A percentile compares a stretch with the other conserved stretches of the same genome.
phyloP scores from a whole-genome alignment of 2,797 vertebrate species.

The Sandelia bainsii region DNA sequence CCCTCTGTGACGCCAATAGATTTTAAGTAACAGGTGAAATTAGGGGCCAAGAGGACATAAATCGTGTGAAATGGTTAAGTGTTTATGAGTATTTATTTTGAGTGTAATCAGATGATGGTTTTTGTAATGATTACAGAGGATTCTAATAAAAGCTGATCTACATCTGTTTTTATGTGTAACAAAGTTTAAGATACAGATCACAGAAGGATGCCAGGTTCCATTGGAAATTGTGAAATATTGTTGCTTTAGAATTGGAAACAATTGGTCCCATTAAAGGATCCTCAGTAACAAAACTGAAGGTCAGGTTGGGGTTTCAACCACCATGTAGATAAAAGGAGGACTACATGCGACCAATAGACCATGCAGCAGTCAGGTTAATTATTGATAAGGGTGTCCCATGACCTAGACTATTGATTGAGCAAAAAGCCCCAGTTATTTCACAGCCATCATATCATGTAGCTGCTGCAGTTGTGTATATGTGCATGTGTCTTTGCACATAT shows the following conservation, averaged over 20 bases:
- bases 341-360: constrained; percentile 35
- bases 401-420: constrained; percentile 74
- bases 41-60: constrained; percentile 19
- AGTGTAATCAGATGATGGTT: neutral
- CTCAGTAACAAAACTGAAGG: constrained; percentile 15
- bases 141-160: neutral
- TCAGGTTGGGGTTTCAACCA: constrained; percentile 41
- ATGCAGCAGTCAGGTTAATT: constrained; percentile 64
- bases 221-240: neutral
- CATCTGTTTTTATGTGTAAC: neutral
- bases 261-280: neutral
- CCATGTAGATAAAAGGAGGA: constrained; percentile 15
- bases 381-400: constrained; percentile 77
- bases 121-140: constrained; percentile 5
- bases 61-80: constrained; percentile 6
- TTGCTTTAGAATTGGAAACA: neutral
- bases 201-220: neutral
- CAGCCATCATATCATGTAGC: constrained; percentile 62
- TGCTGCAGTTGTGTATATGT: constrained; percentile 34
- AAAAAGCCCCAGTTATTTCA: constrained; percentile 70
- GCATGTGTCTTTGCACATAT: constrained; percentile 16
- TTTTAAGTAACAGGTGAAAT: constrained; percentile 25
- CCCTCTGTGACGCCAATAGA: constrained; percentile 32
- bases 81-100: neutral
- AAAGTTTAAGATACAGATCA: neutral